Conservation (phyloP, 35 echinoderm and acorn worm species). For the Ophiothrix spiculata region DNA sequence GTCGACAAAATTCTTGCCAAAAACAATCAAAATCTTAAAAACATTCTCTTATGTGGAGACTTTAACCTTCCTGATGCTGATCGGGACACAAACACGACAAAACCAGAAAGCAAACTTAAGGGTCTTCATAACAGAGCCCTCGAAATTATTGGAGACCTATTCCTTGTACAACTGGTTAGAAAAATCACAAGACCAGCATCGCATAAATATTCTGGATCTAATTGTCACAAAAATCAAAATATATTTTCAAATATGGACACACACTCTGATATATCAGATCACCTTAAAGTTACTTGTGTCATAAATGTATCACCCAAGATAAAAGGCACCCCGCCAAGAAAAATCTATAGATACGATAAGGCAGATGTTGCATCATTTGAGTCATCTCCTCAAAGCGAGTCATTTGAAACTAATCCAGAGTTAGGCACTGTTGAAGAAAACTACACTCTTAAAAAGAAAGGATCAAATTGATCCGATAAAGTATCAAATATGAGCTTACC, state of each 20-base stretch:
- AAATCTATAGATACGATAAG: slow-evolving; percentile 2
- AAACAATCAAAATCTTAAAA: neutral
- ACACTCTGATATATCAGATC: too few relatives aligned
- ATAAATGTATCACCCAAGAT: slow-evolving; percentile 23
- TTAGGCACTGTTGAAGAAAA: neutral
- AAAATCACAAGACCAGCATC: too few relatives aligned
- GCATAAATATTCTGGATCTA: too few relatives aligned
- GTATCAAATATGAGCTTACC: too few relatives aligned
- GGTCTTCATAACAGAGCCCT: neutral
- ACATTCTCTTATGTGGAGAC: neutral
- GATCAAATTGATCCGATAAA: too few relatives aligned
- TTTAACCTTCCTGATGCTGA: neutral
- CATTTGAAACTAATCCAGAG: neutral
- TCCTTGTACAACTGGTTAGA: neutral
- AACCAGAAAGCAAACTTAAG: neutral
- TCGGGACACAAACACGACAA: neutral
- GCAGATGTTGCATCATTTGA: neutral
- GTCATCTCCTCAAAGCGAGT: neutral
- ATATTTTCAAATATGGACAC: too few relatives aligned
- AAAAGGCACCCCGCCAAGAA: slow-evolving; percentile 5
- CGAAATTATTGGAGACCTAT: neutral
- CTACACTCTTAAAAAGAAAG: too few relatives aligned
- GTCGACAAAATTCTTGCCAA: neutral
- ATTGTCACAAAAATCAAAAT: too few relatives aligned
- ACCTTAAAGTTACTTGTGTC: slow-evolving; percentile 31